A percentile compares a stretch with the other conserved stretches of the same genome.
These are phyloP conservation scores for Sylvietta virens DNA, from an alignment of 2,113 vertebrate genomes.

Conservation along the genomic window DNA sequence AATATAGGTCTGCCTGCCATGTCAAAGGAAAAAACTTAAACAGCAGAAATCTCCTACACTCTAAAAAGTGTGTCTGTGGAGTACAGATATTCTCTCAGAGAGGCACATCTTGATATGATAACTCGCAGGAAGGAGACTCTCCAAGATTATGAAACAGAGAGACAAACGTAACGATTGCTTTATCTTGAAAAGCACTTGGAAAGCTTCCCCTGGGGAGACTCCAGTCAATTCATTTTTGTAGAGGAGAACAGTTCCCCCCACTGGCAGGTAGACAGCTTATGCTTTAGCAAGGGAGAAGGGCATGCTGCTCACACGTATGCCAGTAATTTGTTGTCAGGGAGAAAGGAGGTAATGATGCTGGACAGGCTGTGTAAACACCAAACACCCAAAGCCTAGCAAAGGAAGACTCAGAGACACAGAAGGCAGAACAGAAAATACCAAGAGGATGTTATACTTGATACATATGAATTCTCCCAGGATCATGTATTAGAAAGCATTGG, in stretches of 20 bases:
- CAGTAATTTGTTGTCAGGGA: neutral
- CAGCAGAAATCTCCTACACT: neutral
- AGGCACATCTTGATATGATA: neutral
- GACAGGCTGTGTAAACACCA: slow-evolving; percentile 16
- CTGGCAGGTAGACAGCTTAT: neutral
- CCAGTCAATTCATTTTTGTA: slow-evolving; percentile 23
- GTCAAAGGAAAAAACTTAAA: neutral
- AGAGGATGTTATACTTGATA: neutral
- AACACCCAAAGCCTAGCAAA: slow-evolving; percentile 3
- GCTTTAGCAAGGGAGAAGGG: neutral
- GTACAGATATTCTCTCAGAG: neutral
- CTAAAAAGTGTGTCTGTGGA: neutral
- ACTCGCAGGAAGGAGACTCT: neutral
- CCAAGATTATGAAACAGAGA: slow-evolving; percentile 21
- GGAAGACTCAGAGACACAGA: neutral
- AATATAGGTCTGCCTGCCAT: neutral
- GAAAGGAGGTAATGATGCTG: slow-evolving; percentile 10
- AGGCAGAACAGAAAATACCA: slow-evolving; percentile 3
- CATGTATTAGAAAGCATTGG: neutral
- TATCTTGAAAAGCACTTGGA: slow-evolving; percentile 1
- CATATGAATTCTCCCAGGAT: neutral
- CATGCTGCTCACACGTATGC: neutral
- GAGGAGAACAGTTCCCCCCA: neutral
- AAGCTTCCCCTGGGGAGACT: neutral
- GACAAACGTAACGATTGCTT: neutral